phyloP scores from a whole-genome alignment of 2,888 invertebrate species.

The Patella depressa region DNA sequence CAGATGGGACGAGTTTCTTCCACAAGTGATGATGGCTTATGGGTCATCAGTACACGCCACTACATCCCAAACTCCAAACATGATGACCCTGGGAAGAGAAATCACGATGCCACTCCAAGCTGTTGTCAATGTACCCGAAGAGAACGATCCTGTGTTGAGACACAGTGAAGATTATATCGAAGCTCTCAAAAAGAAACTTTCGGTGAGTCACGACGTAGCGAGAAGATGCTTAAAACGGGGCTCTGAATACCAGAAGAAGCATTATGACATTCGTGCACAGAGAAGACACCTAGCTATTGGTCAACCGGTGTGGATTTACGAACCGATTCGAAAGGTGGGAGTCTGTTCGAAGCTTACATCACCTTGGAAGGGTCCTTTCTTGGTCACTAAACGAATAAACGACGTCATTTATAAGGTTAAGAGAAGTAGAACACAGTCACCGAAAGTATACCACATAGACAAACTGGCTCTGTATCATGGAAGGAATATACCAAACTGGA shows the following conservation, averaged over 20 bases:
- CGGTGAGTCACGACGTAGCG: slow-evolving; percentile 27
- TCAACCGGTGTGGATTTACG: slow-evolving; percentile 33
- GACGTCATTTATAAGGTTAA: slow-evolving; percentile 30
- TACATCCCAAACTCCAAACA: neutral
- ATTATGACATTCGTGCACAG: slow-evolving; percentile 35
- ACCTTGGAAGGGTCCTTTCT: slow-evolving; percentile 36
- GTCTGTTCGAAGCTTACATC: slow-evolving; percentile 31
- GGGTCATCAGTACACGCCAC: neutral
- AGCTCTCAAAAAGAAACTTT: slow-evolving; percentile 14
- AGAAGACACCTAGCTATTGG: slow-evolving; percentile 20
- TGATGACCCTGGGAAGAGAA: neutral
- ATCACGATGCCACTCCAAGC: neutral
- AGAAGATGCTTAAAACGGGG: slow-evolving; percentile 20
- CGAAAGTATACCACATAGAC: slow-evolving; percentile 29
- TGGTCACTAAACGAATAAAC: slow-evolving; percentile 27
- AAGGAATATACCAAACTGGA: slow-evolving; percentile 24
- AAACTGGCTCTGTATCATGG: slow-evolving; percentile 29
- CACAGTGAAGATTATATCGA: slow-evolving; percentile 10
- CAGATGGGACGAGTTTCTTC: slow-evolving; percentile 2
- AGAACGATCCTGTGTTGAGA: no score
- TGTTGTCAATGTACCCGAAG: no score
- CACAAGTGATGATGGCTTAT: neutral
- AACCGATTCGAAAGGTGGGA: slow-evolving; percentile 24
- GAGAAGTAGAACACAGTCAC: slow-evolving; percentile 9
- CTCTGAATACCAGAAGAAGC: slow-evolving; percentile 32